phyloP scores from a whole-genome alignment of 1,140 invertebrate genomes.

The Heterodera carotae region DNA sequence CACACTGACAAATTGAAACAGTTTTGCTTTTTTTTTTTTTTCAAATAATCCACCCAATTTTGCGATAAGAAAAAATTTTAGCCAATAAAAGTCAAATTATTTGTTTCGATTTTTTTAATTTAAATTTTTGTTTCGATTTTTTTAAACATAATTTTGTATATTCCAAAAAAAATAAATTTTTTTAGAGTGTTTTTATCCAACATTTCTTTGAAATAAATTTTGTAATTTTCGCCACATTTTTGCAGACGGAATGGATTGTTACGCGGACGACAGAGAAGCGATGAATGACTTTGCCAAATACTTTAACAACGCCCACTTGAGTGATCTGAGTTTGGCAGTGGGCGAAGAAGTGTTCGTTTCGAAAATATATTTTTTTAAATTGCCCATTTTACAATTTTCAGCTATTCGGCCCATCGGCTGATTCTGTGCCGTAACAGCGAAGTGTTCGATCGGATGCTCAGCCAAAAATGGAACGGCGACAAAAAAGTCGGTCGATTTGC shows the following conservation, averaged over 20 bases:
- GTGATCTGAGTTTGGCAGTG: constrained; percentile 66
- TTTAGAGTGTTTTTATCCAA: no score
- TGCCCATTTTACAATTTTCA: constrained; percentile 33
- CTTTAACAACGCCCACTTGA: constrained; percentile 67
- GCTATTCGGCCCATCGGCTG: constrained; percentile 67
- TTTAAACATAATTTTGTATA: no score
- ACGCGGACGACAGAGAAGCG: constrained; percentile 67
- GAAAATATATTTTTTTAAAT: constrained; percentile 17
- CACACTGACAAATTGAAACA: no score
- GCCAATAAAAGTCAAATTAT: no score
- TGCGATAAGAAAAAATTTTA: no score
- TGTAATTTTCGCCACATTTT: not conserved
- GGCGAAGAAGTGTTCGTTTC: constrained; percentile 62
- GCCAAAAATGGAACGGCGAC: constrained; percentile 66
- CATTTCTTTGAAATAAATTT: not conserved
- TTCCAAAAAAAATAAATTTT: no score
- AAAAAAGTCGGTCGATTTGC: constrained; percentile 51
- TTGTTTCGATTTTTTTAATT: no score
- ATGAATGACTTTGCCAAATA: constrained; percentile 67
- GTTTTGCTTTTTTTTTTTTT: no score
- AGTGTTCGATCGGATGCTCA: constrained; percentile 69
- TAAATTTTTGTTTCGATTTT: no score
- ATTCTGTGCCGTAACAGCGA: constrained; percentile 67
- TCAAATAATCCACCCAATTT: no score
- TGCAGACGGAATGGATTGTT: constrained; percentile 67